Evolutionary conservation across 2,888 invertebrate species (phyloP).

Genomic region (Linnaemya tessellans): DNA sequence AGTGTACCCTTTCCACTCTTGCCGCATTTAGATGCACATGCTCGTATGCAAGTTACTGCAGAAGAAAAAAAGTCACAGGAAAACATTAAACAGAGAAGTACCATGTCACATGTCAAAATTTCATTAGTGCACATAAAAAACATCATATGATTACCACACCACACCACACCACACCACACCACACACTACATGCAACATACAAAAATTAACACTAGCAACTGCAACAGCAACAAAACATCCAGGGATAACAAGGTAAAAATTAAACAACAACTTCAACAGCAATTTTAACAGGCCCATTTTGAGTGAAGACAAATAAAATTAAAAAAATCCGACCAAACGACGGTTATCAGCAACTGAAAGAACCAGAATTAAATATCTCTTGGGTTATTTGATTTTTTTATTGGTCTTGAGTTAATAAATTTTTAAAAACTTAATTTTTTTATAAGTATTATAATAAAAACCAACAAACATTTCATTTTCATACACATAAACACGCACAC

Average conservation of each 20-base stretch:
- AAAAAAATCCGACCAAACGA: conserved; percentile 17
- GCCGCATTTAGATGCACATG: not conserved
- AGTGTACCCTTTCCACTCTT: not conserved
- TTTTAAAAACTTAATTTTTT: conserved; percentile 65
- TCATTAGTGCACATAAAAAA: conserved; percentile 72
- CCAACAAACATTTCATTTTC: conserved; percentile 68
- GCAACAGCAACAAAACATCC: conserved; percentile 36
- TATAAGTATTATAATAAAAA: conserved; percentile 55
- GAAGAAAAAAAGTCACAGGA: conserved; percentile 46
- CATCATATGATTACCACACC: conserved; percentile 70
- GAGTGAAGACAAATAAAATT: not conserved
- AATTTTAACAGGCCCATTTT: conserved; percentile 50
- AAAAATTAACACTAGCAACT: conserved; percentile 53
- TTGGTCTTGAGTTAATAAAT: conserved; percentile 56
- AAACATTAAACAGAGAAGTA: conserved; percentile 70
- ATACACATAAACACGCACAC: conserved; percentile 1
- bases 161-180: conserved; percentile 68
- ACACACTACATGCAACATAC: conserved; percentile 56
- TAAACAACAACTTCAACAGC: conserved; percentile 55
- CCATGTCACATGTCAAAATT: conserved; percentile 72
- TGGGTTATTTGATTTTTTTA: conserved; percentile 42
- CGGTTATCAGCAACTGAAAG: conserved; percentile 36
- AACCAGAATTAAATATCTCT: conserved; percentile 61
- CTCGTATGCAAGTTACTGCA: not conserved
- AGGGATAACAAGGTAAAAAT: conserved; percentile 40